phyloP scores from a whole-genome alignment of 2,797 vertebrate species.

The Hipposideros larvatus region DNA sequence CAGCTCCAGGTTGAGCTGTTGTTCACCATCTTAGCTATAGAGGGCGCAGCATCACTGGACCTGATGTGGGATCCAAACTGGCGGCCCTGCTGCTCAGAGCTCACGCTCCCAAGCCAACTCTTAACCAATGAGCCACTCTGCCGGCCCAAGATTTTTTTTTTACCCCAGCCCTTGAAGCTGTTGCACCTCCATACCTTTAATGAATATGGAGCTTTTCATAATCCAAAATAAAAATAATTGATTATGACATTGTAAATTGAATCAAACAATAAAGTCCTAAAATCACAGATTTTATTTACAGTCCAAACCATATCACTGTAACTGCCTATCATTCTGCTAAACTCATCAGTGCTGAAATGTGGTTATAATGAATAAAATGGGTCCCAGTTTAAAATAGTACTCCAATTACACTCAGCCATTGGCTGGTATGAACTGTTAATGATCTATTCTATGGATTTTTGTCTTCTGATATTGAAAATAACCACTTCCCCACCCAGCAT shows the following conservation, averaged over 20 bases:
- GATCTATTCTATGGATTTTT: not conserved
- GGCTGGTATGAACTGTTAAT: not conserved
- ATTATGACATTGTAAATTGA: conserved; percentile 15
- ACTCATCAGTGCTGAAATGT: not conserved
- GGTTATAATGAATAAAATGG: not conserved
- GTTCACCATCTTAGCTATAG: too few species aligned
- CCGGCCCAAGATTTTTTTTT: not conserved
- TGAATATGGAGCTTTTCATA: conserved; percentile 11
- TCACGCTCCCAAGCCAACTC: too few species aligned
- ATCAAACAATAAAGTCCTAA: not conserved
- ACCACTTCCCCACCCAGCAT: not conserved
- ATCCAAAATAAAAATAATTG: conserved; percentile 54
- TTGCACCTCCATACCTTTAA: not conserved
- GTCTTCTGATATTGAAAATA: not conserved
- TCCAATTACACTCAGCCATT: not conserved
- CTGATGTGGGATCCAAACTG: too few species aligned
- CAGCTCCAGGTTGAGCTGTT: too few species aligned
- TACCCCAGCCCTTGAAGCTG: not conserved
- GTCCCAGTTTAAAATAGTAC: not conserved
- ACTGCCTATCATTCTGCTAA: not conserved
- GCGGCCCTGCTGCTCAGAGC: too few species aligned
- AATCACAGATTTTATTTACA: not conserved
- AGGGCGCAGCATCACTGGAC: too few species aligned
- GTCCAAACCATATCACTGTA: not conserved
- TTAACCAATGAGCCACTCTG: too few species aligned